These are phyloP conservation scores for Nephotettix cincticeps DNA, from an alignment of 1,140 invertebrate genomes.

Conservation along the genomic window DNA sequence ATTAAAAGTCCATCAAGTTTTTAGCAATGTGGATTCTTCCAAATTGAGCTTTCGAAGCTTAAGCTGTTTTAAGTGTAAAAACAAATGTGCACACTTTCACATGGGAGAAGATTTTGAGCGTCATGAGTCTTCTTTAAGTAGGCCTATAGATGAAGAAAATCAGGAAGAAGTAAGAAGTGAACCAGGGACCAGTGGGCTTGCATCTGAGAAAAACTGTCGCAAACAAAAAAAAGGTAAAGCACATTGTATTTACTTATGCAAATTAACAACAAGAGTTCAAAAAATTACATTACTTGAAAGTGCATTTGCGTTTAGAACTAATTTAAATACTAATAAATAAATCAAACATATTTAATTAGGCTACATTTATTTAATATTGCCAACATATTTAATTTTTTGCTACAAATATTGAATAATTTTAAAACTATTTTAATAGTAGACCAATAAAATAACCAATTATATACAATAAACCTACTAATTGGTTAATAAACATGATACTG, in stretches of 20 bases:
- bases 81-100: constrained; percentile 1
- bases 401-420: not conserved
- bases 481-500: not conserved
- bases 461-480: not conserved
- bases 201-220: too few relatives aligned
- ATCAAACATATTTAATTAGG: too few relatives aligned
- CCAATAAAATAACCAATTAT: not conserved
- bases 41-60: not conserved
- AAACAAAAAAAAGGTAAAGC: not conserved
- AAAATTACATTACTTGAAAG: not conserved
- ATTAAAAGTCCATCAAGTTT: constrained; percentile 26
- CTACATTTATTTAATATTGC: not conserved
- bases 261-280: not conserved
- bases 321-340: too few relatives aligned
- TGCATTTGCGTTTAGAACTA: too few relatives aligned
- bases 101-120: not conserved
- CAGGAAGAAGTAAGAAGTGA: not conserved
- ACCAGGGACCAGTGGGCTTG: not conserved
- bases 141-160: not conserved
- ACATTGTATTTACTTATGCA: not conserved
- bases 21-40: not conserved
- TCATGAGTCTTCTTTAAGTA: not conserved
- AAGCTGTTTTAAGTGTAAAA: constrained; percentile 1
- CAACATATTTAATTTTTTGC: not conserved
- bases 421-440: not conserved